Conservation (phyloP, 2,113 vertebrate species). For the Gambusia holbrooki region DNA sequence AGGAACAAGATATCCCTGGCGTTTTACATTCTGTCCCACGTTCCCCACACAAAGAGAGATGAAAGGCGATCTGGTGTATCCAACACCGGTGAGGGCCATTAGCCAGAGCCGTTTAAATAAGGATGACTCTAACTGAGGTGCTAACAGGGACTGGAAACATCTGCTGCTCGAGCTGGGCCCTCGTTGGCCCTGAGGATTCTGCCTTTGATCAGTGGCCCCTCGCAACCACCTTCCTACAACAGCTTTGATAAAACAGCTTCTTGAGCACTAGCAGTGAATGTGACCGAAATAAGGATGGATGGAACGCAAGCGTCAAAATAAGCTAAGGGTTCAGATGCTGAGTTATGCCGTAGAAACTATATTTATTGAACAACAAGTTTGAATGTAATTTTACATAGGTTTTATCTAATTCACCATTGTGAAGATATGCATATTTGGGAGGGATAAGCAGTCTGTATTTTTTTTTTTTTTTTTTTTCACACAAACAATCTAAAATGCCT, state of each 20-base stretch:
- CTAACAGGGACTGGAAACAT: constrained; percentile 66
- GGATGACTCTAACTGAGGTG: constrained; percentile 52
- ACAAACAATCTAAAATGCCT: not conserved
- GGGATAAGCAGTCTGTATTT: not conserved
- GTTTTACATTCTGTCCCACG: constrained; percentile 54
- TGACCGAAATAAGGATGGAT: not conserved
- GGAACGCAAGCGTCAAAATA: not conserved
- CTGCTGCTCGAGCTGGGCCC: constrained; percentile 55
- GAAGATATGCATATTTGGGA: not conserved
- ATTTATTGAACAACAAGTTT: not conserved
- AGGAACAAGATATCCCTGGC: constrained; percentile 67
- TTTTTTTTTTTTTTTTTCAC: too few species aligned
- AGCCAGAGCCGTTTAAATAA: constrained; percentile 67
- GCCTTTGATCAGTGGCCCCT: constrained; percentile 67
- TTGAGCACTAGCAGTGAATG: not conserved
- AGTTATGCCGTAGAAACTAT: not conserved
- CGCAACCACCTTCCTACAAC: constrained; percentile 37
- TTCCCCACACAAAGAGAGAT: constrained; percentile 56
- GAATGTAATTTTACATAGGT: not conserved
- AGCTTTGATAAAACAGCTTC: constrained; percentile 45
- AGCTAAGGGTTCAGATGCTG: not conserved
- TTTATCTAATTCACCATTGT: not conserved
- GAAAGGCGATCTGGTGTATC: constrained; percentile 64
- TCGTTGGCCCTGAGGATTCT: constrained; percentile 47
- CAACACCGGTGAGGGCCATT: constrained; percentile 60